Base-by-base conservation (phyloP, 2,113 vertebrate genomes). In the Athene cunicularia region DNA sequence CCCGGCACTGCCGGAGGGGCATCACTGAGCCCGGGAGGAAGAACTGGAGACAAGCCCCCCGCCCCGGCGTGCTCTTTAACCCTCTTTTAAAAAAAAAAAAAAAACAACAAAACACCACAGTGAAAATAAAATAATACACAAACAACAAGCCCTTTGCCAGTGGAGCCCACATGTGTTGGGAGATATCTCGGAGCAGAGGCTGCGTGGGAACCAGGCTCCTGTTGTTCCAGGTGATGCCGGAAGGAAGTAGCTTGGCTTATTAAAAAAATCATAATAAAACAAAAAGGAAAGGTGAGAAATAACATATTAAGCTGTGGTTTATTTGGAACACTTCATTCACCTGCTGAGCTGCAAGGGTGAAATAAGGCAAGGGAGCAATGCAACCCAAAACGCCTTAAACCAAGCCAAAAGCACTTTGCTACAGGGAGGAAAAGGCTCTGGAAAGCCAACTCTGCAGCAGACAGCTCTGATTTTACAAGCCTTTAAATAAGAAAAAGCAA, bases 261-360 rank as follows among this genome's bases (percentile, higher is more conserved):
- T 37, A 28, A 63, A 56, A 88, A 37, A 20, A 28, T n/a, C 53
- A 50, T 18, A 39, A 66, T n/a, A 55, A 93, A 93, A 82, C 27
- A 59, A 88, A 89, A 91, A 79, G 37, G 45, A 50, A 90, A 95
- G 82, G 88, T 82, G 74, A 95, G 88, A 90, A 95, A 47, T 8
- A 85, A 24, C 43, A 9, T 39, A 28, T 63, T 47, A 47, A 92
- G 43, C 5, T 2, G 0, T 1, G 0, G 77, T 14, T 67, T 26
- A 18, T 32, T 47, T 16, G 26, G 55, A 63, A 74, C 0, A 0
- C 2, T 4, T 3, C 1, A 1, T 49, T 72, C 3, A 1, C 50
- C 17, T 15, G 0, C 35, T 0, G 0, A 64, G 55, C 47, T 8
- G 18, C 15, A 13, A 53, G 60, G 71, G 28, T 27, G 41, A 66